Base-by-base conservation (phyloP, 35 echinoderm and acorn worm species). In the Apostichopus parvimensis region DNA sequence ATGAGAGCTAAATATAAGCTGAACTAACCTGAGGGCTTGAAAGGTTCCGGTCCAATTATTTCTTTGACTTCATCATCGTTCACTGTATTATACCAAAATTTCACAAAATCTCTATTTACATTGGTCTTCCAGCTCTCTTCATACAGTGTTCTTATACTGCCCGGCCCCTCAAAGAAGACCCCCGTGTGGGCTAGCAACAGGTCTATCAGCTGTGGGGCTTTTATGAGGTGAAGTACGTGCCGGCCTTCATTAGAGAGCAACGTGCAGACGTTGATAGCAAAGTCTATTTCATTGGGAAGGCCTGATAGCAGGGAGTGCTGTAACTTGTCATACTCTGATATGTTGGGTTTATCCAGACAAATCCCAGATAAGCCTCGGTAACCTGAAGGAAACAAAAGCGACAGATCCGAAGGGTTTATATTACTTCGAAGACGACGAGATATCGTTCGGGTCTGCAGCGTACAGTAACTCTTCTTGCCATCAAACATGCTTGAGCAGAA, bases 281-380 rank as follows among this genome's bases (percentile, higher is more conserved):
- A 99, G 95, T 99, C 97, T 57, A 96, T 80, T 55, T 99, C 97
- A 70, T 99, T 99, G n/a, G 97, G 97, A 57, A 99, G 95, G 77
- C 97, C 97, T 56, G 92, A 94, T 65, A 96, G 79, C 52, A 99
- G 88, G 3, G 97, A 99, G 81, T 93, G 68, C 82, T 91, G 81
- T 10, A 99, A 90, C 57, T 95, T 95, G 85, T 99, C 97, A 81
- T 99, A 99, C 22, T 99, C 97, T 10, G 97, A 94, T 14, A 87
- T 56, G 22, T 78, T 80, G 5, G 92, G 77, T 61, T 94, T 85
- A 66, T 91, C 77, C 53, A 66, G 94, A 72, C 86, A 73, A 22
- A 73, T 65, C 68, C 57, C 25, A 25, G 86, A 88, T 23, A 64
- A 64, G 7, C 58, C 86, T 66, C 68, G 86, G 64, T 88, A 88